A percentile compares a stretch with the other conserved stretches of the same genome.
Conservation (phyloP, 2,888 invertebrate species). For the Apamea sordens region DNA sequence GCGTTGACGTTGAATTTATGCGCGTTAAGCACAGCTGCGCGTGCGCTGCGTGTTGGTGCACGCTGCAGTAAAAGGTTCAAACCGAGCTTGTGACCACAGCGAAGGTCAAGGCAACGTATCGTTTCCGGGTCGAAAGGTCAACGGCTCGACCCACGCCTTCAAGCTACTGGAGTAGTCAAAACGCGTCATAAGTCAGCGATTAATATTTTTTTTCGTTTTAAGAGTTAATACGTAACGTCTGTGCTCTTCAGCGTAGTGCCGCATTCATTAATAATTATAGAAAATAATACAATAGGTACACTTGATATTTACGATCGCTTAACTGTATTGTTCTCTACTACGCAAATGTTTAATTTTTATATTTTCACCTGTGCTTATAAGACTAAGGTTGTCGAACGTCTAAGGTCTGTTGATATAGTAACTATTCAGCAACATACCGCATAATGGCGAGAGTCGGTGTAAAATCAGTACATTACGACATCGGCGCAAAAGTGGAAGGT, state of each 20-base stretch:
- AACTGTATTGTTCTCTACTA: neutral
- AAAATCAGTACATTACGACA: constrained; percentile 38
- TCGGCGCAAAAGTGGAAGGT: constrained; percentile 51
- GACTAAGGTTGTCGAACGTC: neutral
- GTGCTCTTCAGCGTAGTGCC: neutral
- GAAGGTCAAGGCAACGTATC: constrained; percentile 76
- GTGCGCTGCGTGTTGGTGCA: constrained; percentile 9
- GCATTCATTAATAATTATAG: constrained; percentile 5
- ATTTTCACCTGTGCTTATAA: constrained; percentile 28
- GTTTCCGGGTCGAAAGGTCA: constrained; percentile 81
- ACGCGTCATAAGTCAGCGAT: constrained; percentile 33
- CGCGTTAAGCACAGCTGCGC: constrained; percentile 37
- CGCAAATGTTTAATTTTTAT: constrained; percentile 15
- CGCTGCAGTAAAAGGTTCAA: constrained; percentile 53
- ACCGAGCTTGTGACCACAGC: constrained; percentile 38
- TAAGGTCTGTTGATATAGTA: constrained; percentile 26
- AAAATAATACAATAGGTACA: constrained; percentile 14
- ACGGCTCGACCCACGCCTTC: constrained; percentile 67
- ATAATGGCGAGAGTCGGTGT: constrained; percentile 9
- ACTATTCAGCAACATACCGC: neutral
- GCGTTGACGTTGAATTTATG: constrained; percentile 38
- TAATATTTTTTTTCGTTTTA: constrained; percentile 20
- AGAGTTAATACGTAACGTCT: constrained; percentile 10
- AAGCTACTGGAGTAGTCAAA: constrained; percentile 38
- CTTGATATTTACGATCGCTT: constrained; percentile 8